Evolutionary conservation across 1,140 invertebrate species (phyloP), one percentile per base, ranked within the genome.

Genomic region (Hestina assimilis): DNA sequence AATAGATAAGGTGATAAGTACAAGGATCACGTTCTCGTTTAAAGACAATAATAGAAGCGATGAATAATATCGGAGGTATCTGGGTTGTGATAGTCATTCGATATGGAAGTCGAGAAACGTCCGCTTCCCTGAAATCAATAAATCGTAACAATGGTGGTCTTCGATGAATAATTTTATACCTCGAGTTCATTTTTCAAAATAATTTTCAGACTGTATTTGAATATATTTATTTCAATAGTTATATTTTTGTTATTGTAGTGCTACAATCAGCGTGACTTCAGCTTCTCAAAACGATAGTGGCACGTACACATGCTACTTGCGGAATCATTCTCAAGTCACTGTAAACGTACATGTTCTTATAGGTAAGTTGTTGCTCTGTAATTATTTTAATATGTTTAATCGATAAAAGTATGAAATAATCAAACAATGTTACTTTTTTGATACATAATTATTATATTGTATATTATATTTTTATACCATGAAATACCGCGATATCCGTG

Each of bases 211-310:
- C n/a, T 14, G 4, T 11, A 5, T 12, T 5, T 33, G 5, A 33
- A 33, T 33, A 33, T 33, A 33, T 33, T 33, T 33, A 33, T 15
- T 35, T 31, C 19, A 33, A 19, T 43, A 60, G n/a, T n/a, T n/a
- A n/a, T n/a, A n/a, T n/a, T n/a, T n/a, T 58, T 51, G 43, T 63
- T 46, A 35, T 77, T 85, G 21, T 60, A 88, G 84, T 58, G 72
- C 83, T 15, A 84, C 84, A 38, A 81, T 86, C 57, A 85, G 73
- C 40, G 80, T 88, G 0, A 63, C 72, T 14, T 78, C 83, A 14
- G 85, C 85, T 0, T 88, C 83, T 11, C 85, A 86, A 47, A 85
- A 80, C 46, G 85, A 88, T 54, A 83, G 75, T 38, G 85, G 82
- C 2, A 73, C 74, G 5, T 88, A 88, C 38, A 81, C 77, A 4